Evolutionary conservation across 2,113 vertebrate genomes (phyloP), one percentile per base, ranked within the genome.

Genomic region (Rhabdomys dilectus): DNA sequence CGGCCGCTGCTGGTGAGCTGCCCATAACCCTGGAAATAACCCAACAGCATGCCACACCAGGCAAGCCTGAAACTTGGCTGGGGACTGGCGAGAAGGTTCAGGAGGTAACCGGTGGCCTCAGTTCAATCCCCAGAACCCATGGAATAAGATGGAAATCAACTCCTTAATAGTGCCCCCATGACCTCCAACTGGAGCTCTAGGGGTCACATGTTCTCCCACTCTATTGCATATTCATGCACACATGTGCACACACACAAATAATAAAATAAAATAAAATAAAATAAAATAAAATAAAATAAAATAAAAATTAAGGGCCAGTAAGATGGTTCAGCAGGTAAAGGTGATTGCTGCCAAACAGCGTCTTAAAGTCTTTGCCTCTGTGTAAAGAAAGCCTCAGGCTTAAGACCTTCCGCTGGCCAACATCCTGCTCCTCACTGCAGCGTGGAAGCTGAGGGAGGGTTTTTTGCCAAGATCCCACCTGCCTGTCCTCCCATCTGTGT

Each of bases 401-500:
- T 76, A 26, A 60, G 45, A 39, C 73, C 13, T 0, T 8, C 16
- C 34, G 11, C 16, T n/a, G 1, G 16, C 89, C 17, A 36, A 4
- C 84, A n/a, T n/a, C 36, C 36, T 26, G n/a, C 75, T 64, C 45
- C n/a, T 68, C 36, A n/a, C 78, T 17, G 34, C 24, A 0, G 5
- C 2, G 13, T 10, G 60, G 42, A 76, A 29, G 73, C 42, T 9
- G 58, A 36, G 70, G n/a, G 42, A n/a, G 21, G 4, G 4, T 60
- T 64, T 45, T 24, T 1, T 13, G 51, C 2, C 2, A 60, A 5
- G 15, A 36, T 5, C 1, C 0, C 42, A 39, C 53, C 58, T 58
- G 48, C 45, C 26, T 0, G 5, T 2, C 0, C 1, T 29, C 7
- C 29, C 48, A 2, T 13, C 62, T 51, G 64, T 68, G 3, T 26